phyloP scores from a whole-genome alignment of 2,888 invertebrate species.

The Chrysotoxum bicinctum region DNA sequence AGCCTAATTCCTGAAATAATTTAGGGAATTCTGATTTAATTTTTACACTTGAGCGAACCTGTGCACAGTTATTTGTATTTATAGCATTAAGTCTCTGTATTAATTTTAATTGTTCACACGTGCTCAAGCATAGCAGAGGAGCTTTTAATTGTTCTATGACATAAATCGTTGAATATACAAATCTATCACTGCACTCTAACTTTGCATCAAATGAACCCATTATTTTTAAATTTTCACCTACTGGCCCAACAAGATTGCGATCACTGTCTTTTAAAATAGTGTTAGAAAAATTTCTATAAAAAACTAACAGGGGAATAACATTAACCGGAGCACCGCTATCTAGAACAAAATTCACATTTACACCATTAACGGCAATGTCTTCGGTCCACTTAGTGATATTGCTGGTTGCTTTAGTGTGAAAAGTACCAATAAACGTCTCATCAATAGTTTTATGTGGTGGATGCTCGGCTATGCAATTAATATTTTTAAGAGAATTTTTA shows the following conservation, averaged over 20 bases:
- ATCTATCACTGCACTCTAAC: too few relatives aligned
- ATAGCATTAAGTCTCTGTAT: neutral
- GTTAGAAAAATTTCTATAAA: too few relatives aligned
- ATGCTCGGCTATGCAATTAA: neutral
- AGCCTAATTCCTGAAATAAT: constrained; percentile 6
- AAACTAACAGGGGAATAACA: too few relatives aligned
- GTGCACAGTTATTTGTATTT: too few relatives aligned
- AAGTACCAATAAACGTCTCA: neutral
- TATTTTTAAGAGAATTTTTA: neutral
- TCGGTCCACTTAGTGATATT: neutral
- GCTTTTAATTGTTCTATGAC: too few relatives aligned
- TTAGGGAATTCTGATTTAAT: neutral
- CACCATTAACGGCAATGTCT: constrained; percentile 5
- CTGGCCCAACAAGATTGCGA: constrained; percentile 14
- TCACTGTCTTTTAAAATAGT: neutral
- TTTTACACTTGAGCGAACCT: neutral
- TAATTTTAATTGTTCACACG: constrained; percentile 15
- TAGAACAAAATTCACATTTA: constrained; percentile 13
- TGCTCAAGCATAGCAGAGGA: neutral
- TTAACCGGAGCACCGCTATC: constrained; percentile 9
- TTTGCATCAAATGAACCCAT: constrained; percentile 10
- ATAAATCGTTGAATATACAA: too few relatives aligned
- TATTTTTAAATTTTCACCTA: constrained; percentile 19
- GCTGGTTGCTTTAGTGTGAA: neutral
- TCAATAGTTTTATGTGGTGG: neutral